These are phyloP conservation scores for Vireo griseus DNA, from an alignment of 2,797 vertebrate genomes.

Conservation along the genomic window DNA sequence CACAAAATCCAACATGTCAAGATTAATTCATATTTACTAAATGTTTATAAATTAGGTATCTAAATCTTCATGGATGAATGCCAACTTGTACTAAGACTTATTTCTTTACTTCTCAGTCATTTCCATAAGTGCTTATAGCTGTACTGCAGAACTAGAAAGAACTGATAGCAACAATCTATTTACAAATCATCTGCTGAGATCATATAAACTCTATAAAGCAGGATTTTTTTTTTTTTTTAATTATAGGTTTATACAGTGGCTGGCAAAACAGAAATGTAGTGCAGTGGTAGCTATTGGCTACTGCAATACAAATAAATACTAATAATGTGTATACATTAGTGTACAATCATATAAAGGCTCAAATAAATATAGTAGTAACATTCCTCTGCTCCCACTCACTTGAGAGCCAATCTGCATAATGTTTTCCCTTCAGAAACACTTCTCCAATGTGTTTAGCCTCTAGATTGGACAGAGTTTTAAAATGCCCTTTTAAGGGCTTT, in stretches of 20 bases:
- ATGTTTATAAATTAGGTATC: slow-evolving; percentile 63
- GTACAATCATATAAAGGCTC: neutral
- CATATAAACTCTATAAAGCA: neutral
- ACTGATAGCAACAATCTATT: neutral
- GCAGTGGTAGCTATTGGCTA: neutral
- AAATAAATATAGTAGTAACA: neutral
- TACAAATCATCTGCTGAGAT: neutral
- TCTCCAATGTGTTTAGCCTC: neutral
- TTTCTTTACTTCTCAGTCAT: neutral
- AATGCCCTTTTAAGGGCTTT: neutral
- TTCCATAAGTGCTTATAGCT: neutral
- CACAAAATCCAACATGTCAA: slow-evolving; percentile 57
- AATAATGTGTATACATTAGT: neutral
- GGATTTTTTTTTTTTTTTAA: neutral
- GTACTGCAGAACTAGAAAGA: neutral
- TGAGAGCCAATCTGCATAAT: neutral
- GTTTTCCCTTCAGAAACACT: neutral
- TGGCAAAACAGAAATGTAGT: neutral
- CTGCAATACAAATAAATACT: slow-evolving; percentile 16
- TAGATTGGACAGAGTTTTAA: neutral
- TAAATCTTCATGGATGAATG: slow-evolving; percentile 50
- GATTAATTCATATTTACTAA: slow-evolving; percentile 66
- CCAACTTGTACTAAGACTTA: neutral
- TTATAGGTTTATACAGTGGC: neutral
- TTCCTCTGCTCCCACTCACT: neutral